Conservation (phyloP, 2,113 vertebrate genomes). For the Cyphomyrus discorhynchus region DNA sequence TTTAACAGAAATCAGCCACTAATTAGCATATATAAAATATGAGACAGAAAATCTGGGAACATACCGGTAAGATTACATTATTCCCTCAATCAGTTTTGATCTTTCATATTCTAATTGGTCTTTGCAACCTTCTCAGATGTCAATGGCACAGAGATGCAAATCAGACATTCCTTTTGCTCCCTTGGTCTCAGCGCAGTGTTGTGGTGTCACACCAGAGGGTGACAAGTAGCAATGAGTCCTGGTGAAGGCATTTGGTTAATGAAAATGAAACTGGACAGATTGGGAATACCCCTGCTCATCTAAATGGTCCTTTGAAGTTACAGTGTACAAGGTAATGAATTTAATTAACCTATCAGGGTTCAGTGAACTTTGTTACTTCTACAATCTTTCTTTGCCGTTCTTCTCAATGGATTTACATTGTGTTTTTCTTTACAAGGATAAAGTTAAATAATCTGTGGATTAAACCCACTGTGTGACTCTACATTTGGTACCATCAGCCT, state of each 20-base stretch:
- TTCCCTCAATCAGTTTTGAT: background rate
- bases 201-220: background rate
- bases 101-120: conserved; percentile 5
- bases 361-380: background rate
- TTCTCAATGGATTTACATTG: background rate
- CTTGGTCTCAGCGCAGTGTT: background rate
- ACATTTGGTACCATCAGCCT: background rate
- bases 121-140: conserved; percentile 8
- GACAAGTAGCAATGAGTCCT: background rate
- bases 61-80: background rate
- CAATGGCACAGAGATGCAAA: background rate
- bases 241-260: background rate
- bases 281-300: background rate
- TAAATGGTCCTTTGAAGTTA: background rate
- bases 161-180: background rate
- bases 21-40: background rate
- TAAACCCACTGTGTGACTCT: background rate
- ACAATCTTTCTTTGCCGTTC: background rate
- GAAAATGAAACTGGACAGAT: background rate
- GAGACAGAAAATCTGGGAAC: background rate
- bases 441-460: background rate
- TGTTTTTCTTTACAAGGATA: background rate
- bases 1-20: background rate
- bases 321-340: background rate
- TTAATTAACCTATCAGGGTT: background rate